Percentiles rank a stretch among this genome's conserved stretches.
phyloP scores from a whole-genome alignment of 2,113 vertebrate genomes.

The Seriola aureovittata region DNA sequence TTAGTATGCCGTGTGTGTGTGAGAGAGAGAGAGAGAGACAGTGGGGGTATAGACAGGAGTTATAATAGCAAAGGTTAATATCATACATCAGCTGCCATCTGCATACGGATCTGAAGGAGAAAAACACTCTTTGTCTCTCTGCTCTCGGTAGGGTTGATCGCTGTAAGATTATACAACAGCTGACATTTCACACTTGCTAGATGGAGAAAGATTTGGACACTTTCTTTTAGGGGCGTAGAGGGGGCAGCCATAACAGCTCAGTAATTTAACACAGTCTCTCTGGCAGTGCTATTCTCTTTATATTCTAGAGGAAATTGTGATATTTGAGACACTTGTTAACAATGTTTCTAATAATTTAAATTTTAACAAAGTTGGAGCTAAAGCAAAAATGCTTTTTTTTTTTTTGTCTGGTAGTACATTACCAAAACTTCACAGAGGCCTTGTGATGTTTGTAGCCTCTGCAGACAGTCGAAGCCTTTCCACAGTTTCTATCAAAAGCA shows the following conservation, averaged over 20 bases:
- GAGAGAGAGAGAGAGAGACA: neutral
- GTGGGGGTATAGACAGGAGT: conserved; percentile 69
- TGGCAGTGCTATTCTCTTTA: conserved; percentile 15
- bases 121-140: conserved; percentile 60
- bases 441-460: conserved; percentile 24
- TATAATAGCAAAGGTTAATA: conserved; percentile 86
- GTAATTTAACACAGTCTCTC: conserved; percentile 31
- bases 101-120: conserved; percentile 71
- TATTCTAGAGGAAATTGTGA: conserved; percentile 1
- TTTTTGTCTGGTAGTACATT: neutral
- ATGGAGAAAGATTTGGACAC: conserved; percentile 47
- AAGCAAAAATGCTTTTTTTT: neutral
- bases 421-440: conserved; percentile 20
- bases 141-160: conserved; percentile 43
- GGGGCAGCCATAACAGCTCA: conserved; percentile 30
- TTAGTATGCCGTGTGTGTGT: conserved; percentile 74
- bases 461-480: conserved; percentile 19
- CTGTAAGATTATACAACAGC: conserved; percentile 63
- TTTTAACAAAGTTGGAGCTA: neutral
- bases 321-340: conserved; percentile 22
- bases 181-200: conserved; percentile 65
- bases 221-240: conserved; percentile 47
- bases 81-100: conserved; percentile 85
- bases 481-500: conserved; percentile 30
- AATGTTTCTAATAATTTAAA: neutral